Base-by-base conservation (phyloP, 2,888 invertebrate species). In the Cistogaster globosa region DNA sequence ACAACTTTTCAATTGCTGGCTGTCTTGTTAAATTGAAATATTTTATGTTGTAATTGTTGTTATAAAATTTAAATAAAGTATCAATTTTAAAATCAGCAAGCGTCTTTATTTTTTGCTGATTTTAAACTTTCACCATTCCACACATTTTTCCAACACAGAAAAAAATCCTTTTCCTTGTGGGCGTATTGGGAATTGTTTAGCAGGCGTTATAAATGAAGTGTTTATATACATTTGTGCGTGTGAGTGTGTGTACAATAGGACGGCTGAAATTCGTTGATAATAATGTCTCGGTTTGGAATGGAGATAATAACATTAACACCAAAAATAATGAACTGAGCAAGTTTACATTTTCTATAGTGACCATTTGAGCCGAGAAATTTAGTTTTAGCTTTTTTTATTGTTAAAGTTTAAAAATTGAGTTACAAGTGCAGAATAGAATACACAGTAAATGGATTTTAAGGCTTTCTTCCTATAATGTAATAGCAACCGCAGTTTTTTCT, bases 41-140 rank as follows among this genome's bases (percentile, higher is more conserved):
- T 53, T 67, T 74, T 58, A 80, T 67, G 58, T 67, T 79, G 79
- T 79, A 65, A 72, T 79, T 72, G 51, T 60, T 74, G 58, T 60
- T 72, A 79, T 58, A 58, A 67, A 67, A 58, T 80, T 74, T 26
- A 22, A 53, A 68, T 74, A 38, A 74, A 74, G 60, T 81, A 81
- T 81, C 45, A 68, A 80, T 60, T 81, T 81, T 42, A 62, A 74
- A 68, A 80, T 67, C 80, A 80, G 74, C 80, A 60, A 74, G 80
- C 60, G 45, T 67, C 67, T 68, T 81, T 53, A 68, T 74, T 74
- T 72, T 38, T 63, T 22, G 11, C 55, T 18, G 38, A 57, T 65
- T 71, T 71, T 65, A 32, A 65, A 79, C 79, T 79, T 79, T 79
- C 72, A 72, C 69, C 62, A 78, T 69, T 69, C 55, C 42, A 45